Evolutionary conservation across 2,113 vertebrate species (phyloP), one percentile per base, ranked within the genome.

Genomic region (Gobiocypris rarus): DNA sequence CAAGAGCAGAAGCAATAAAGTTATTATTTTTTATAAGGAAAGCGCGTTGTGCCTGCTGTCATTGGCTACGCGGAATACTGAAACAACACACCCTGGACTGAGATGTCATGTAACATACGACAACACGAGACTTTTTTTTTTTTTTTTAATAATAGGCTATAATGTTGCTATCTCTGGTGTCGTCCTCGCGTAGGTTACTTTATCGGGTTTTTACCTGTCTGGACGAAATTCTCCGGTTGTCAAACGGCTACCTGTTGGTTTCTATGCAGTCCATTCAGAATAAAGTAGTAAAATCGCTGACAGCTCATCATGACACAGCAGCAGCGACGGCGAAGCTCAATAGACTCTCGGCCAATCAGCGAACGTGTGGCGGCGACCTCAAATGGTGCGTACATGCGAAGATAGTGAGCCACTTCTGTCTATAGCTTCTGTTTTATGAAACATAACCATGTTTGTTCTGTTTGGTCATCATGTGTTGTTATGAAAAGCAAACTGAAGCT

Each of bases 281-380:
- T 22, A n/a, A 31, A 34, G 19, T 31, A n/a, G 6, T 17, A 26
- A 14, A 63, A 86, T n/a, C n/a, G 28, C 56, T 78, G 75, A 78
- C 75, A 17, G 5, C 71, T 75, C 71, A 26, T n/a, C 31, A 26
- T 79, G 74, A 87, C 58, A 58, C 31, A 45, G 83, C 86, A 74
- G 2, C 11, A 13, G 43, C 45, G 70, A 31, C 48, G 15, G 13
- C 4, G 1, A 50, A 14, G 13, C 48, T 48, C 45, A 9, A 2
- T 0, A 34, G 28, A 38, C 76, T 43, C 5, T 26, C 34, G 74
- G 70, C 78, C 77, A 71, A 82, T 82, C 83, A 59, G 71, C 13
- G 43, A 3, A 4, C 17, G 19, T 0, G 63, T 0, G 63, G 26
- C 61, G 19, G 13, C 15, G 4, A 79, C 58, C 28, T 31, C 8